Conservation (phyloP, 2,888 invertebrate genomes). For the Hypsopygia costalis region DNA sequence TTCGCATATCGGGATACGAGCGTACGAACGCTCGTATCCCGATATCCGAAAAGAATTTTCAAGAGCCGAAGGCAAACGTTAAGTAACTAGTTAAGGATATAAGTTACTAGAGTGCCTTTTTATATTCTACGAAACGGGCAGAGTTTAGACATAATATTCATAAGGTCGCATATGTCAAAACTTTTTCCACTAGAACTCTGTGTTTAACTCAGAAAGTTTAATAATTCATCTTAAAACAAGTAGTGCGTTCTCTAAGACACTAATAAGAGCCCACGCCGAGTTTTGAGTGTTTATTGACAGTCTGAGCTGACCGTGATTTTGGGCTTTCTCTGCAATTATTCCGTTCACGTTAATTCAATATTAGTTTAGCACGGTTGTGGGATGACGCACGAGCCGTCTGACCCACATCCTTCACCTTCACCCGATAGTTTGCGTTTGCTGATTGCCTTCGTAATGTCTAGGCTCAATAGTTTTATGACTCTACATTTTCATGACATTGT, state of each 20-base stretch:
- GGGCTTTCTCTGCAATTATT: slow-evolving; percentile 73
- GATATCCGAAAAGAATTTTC: too few relatives aligned
- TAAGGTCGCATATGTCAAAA: not conserved
- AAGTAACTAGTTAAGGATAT: too few relatives aligned
- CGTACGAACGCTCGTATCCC: too few relatives aligned
- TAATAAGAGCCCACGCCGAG: not conserved
- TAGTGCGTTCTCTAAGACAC: slow-evolving; percentile 2
- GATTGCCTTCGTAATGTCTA: slow-evolving; percentile 15
- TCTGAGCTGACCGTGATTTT: slow-evolving; percentile 6
- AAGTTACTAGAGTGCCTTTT: not conserved
- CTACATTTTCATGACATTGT: not conserved
- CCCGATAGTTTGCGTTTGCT: slow-evolving; percentile 28
- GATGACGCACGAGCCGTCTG: slow-evolving; percentile 39
- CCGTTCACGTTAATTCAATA: slow-evolving; percentile 71
- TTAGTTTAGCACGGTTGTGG: slow-evolving; percentile 61
- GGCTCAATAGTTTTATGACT: not conserved
- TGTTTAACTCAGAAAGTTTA: slow-evolving; percentile 5
- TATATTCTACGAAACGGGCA: not conserved
- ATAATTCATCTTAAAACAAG: not conserved
- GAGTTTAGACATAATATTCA: not conserved
- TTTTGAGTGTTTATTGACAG: slow-evolving; percentile 2
- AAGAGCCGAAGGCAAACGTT: too few relatives aligned
- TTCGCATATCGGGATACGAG: too few relatives aligned
- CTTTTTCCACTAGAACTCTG: slow-evolving; percentile 6
- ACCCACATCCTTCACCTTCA: slow-evolving; percentile 59